Conservation (phyloP, 2,113 vertebrate genomes). For the Sceloporus tristichus region DNA sequence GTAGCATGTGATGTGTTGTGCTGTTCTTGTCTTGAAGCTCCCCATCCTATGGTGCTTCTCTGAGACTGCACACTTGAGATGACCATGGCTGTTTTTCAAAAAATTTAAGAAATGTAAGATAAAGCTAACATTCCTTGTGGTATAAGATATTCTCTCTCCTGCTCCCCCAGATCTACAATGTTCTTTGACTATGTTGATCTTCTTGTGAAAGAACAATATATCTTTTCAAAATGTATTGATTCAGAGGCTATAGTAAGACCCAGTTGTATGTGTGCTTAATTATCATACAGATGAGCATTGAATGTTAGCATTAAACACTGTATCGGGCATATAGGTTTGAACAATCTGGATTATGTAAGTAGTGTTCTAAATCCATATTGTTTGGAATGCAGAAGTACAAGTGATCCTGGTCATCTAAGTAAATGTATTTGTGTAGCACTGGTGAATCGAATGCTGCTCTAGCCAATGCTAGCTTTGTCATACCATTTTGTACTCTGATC, state of each 20-base stretch:
- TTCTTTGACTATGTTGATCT: not conserved
- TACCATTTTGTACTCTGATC: not conserved
- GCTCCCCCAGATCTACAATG: not conserved
- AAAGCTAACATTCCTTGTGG: not conserved
- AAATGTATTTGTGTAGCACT: not conserved
- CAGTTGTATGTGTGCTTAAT: not conserved
- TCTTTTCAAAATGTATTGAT: not conserved
- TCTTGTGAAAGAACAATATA: not conserved
- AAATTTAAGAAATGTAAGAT: not conserved
- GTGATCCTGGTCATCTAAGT: not conserved
- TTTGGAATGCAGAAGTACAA: not conserved
- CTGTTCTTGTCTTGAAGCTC: not conserved
- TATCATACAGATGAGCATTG: not conserved
- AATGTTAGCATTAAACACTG: not conserved
- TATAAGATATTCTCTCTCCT: not conserved
- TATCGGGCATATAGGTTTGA: no score
- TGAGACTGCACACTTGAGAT: no score
- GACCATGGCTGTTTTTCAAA: not conserved
- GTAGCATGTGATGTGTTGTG: not conserved
- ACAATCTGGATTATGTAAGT: not conserved
- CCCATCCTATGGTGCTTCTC: not conserved
- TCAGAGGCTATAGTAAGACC: not conserved
- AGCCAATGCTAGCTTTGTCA: not conserved
- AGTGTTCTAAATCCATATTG: not conserved
- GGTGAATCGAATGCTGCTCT: not conserved